Percentiles rank a stretch among this genome's conserved stretches.
These are phyloP conservation scores for Amazona vittata DNA, from an alignment of 2,113 vertebrate species.

Conservation along the genomic window DNA sequence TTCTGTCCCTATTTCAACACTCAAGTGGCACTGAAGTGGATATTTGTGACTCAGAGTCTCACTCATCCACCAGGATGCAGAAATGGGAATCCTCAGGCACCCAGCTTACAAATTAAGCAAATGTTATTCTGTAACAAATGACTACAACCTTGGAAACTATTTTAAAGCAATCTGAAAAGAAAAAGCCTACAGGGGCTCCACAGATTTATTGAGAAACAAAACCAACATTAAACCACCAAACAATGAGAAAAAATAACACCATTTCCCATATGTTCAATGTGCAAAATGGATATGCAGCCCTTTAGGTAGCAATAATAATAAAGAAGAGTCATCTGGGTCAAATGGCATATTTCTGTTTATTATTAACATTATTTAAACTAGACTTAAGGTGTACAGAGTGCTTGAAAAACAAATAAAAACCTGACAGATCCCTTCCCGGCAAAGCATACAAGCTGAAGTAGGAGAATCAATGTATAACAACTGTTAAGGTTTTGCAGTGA, in stretches of 20 bases:
- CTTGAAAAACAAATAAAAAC: neutral
- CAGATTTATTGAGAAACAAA: constrained; percentile 51
- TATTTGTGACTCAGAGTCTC: constrained; percentile 1
- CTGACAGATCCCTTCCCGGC: neutral
- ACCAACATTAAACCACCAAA: constrained; percentile 39
- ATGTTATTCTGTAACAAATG: constrained; percentile 48
- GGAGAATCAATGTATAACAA: neutral
- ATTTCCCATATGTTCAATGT: constrained; percentile 39
- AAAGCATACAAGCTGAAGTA: neutral
- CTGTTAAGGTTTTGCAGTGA: neutral
- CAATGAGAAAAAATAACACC: neutral
- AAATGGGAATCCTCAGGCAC: constrained; percentile 49
- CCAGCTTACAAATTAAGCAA: constrained; percentile 48
- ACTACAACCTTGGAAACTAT: constrained; percentile 38
- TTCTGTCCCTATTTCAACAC: neutral
- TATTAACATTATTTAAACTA: constrained; percentile 53
- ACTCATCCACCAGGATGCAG: neutral
- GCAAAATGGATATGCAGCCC: constrained; percentile 27
- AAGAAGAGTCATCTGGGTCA: constrained; percentile 59
- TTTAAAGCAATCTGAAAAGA: constrained; percentile 51
- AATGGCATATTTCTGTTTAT: constrained; percentile 30
- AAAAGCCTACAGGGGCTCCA: constrained; percentile 40
- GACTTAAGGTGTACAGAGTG: neutral
- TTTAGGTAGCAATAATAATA: constrained; percentile 50
- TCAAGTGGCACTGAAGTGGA: neutral